These are phyloP conservation scores for Nesoenas mayeri DNA, from an alignment of 2,113 vertebrate genomes.

Conservation along the genomic window DNA sequence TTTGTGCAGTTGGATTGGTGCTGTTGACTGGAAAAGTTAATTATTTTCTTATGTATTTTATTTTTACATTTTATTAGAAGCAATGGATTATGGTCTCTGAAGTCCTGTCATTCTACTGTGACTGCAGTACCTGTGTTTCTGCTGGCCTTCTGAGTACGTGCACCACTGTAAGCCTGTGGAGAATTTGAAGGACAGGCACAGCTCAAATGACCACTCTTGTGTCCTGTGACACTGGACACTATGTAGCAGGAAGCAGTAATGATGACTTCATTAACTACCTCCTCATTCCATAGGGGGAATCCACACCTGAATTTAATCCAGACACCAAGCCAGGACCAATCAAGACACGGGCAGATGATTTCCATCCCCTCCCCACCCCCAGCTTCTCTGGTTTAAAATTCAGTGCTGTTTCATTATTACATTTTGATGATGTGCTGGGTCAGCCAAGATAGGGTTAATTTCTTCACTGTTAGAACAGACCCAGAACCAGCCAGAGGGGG, in stretches of 20 bases:
- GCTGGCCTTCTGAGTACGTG: neutral
- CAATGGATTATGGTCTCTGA: neutral
- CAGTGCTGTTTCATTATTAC: neutral
- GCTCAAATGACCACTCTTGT: neutral
- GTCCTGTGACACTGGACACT: neutral
- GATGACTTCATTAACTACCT: neutral
- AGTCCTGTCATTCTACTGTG: neutral
- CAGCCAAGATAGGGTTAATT: too few relatives aligned
- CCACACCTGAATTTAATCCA: neutral
- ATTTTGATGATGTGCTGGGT: neutral
- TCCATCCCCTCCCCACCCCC: neutral
- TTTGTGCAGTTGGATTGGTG: neutral
- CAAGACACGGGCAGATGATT: neutral
- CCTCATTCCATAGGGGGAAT: neutral
- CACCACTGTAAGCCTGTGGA: neutral
- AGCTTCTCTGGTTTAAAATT: neutral
- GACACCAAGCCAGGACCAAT: neutral
- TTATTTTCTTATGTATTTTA: neutral
- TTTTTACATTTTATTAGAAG: neutral
- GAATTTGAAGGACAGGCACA: neutral
- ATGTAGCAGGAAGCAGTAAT: neutral
- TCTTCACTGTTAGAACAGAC: too few relatives aligned
- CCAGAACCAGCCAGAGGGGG: too few relatives aligned
- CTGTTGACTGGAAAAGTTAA: neutral
- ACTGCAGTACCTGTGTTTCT: rapidly evolving